Evolutionary conservation across 2,888 invertebrate genomes (phyloP), one percentile per base, ranked within the genome.

Genomic region (Drosophila algonquin): DNA sequence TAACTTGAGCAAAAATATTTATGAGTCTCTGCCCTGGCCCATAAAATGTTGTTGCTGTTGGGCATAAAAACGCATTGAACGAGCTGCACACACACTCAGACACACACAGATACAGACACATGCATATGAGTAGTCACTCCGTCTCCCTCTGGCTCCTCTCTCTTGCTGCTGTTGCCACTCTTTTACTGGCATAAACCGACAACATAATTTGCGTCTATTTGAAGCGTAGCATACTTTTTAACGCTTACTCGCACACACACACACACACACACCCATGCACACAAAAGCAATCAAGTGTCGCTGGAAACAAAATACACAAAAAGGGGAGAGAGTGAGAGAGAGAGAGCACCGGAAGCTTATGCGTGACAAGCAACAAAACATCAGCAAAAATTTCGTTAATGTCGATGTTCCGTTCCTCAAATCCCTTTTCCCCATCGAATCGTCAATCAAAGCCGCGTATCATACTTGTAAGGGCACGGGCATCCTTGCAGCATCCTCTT

Each of bases 1-100:
- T 84, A 84, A 83, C 86, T 83, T 81, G 81, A 75, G 76, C 77
- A 79, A 83, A 81, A 83, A 83, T 86, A 84, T 84, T 84, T 86
- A 84, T 85, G 83, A 69, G 73, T 52, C 52, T 52, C 52, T 30
- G 30, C 55, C 48, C 52, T 30, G 55, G 72, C 56, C 35, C 59
- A 78, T 80, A 74, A 80, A 81, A 75, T 76, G 60, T 76, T 65
- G 67, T 55, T 18, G 60, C 74, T 65, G 67, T 55, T 63, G 60
- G 72, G 77, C 80, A 84, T 81, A 82, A 82, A 84, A 82, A 81
- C 58, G 81, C 70, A 45, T 51, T 27, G 40, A 52, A 50, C n/a
- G n/a, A n/a, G n/a, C n/a, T n/a, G n/a, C n/a, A n/a, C n/a, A n/a
- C n/a, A n/a, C n/a, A n/a, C n/a, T n/a, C n/a, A 68, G 50, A 14